Evolutionary conservation across 2,888 invertebrate species (phyloP), one percentile per base, ranked within the genome.

Genomic region (Ochropacha duplaris): DNA sequence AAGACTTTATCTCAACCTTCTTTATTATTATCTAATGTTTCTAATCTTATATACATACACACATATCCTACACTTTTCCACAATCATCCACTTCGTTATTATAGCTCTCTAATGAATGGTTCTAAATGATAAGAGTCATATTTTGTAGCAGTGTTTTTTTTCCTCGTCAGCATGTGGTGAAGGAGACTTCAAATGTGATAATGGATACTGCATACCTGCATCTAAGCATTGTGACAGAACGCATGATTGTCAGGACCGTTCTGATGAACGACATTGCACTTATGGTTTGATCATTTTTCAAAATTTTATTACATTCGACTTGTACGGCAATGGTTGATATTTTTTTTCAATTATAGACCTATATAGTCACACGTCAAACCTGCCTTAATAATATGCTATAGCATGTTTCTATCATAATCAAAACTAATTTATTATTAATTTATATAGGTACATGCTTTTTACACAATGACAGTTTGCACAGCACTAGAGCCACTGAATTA

Each of bases 171-270:
- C 89, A 83, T 92, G 92, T 87, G 86, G 87, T 83, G 83, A 86
- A 64, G 79, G 76, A 67, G 92, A 92, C 88, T 96, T 95, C 94
- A 93, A 92, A 79, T 96, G 96, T 88, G 89, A 90, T 79, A 94
- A 94, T 83, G 95, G 95, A 81, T 88, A 93, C 83, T 95, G 95
- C 88, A 94, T 95, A 68, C 90, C 93, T 68, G 81, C 84, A 69
- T 87, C 86, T 71, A 92, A 91, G 78, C 82, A 90, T 68, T 94
- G 94, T 83, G 94, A 95, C 83, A 86, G 92, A 72, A 87, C 87
- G 76, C 84, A 84, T 79, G 93, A 94, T 76, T 94, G 94, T 84
- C 92, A 90, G 78, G 94, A 95, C 76, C 86, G 91, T 76, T 94
- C 94, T 59, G 94, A 94, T 79, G 94, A 94, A 87, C 78, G 83